These are phyloP conservation scores for Tethea ocularis DNA, from an alignment of 2,888 invertebrate species.

Conservation along the genomic window DNA sequence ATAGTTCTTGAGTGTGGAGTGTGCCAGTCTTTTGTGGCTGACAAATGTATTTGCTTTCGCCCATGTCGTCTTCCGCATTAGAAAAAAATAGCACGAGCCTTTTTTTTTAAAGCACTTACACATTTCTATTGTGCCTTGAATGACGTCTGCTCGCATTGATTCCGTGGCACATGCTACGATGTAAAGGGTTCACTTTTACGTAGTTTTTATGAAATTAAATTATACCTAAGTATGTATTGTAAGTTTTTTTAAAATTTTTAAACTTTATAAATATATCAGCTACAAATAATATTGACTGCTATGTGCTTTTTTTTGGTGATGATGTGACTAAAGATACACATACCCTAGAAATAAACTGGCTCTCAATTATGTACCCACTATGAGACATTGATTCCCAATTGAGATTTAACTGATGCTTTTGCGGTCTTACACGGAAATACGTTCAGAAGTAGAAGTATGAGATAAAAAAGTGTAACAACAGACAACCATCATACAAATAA, in stretches of 20 bases:
- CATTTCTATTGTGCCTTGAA: constrained; percentile 40
- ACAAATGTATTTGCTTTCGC: constrained; percentile 74
- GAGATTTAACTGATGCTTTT: too few relatives aligned
- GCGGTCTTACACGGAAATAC: too few relatives aligned
- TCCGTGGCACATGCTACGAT: constrained; percentile 21
- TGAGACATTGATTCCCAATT: too few relatives aligned
- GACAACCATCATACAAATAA: too few relatives aligned
- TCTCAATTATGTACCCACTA: too few relatives aligned
- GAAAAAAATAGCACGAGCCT: constrained; percentile 79
- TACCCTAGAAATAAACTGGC: too few relatives aligned
- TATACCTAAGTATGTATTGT: background rate
- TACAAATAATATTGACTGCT: too few relatives aligned
- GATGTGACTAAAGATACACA: too few relatives aligned
- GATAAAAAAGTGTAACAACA: background rate
- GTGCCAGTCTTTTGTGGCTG: constrained; percentile 74
- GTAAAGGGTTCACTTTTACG: constrained; percentile 22
- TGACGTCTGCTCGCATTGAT: constrained; percentile 20
- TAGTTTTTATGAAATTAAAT: constrained; percentile 17
- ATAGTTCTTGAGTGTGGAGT: constrained; percentile 77
- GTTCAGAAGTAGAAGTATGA: background rate
- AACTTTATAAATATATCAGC: background rate
- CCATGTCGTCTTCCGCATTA: constrained; percentile 68
- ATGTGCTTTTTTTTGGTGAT: too few relatives aligned
- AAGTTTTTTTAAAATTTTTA: background rate
- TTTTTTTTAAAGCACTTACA: constrained; percentile 48